Evolutionary conservation across 1,140 invertebrate species (phyloP).

Genomic region (Diabrotica virgifera): DNA sequence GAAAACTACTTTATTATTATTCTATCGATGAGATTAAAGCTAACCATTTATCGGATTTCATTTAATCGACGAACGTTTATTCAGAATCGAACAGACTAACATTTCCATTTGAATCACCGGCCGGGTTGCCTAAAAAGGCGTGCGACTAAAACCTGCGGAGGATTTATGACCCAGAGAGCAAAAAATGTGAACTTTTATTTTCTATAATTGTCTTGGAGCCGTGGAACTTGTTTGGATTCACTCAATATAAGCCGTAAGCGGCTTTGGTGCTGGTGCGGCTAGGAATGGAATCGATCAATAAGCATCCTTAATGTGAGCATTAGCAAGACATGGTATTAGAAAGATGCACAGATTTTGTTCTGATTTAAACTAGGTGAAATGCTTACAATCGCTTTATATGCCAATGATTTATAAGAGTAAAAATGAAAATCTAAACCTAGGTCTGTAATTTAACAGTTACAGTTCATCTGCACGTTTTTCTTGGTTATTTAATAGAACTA

Average conservation of each 20-base stretch:
- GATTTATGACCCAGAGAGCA: background rate
- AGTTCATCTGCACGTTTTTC: too few relatives aligned
- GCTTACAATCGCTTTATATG: too few relatives aligned
- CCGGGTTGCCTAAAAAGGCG: background rate
- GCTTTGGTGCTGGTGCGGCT: background rate
- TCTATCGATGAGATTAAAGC: background rate
- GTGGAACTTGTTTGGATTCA: background rate
- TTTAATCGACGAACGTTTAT: background rate
- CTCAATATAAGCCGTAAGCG: background rate
- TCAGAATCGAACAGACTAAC: background rate
- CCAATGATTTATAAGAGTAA: too few relatives aligned
- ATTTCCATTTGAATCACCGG: background rate
- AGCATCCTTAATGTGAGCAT: background rate
- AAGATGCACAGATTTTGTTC: background rate
- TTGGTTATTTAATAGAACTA: too few relatives aligned
- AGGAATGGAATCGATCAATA: background rate
- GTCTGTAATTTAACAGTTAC: too few relatives aligned
- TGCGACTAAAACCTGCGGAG: background rate
- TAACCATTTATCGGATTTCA: background rate
- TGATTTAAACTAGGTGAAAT: background rate
- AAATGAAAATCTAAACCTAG: too few relatives aligned
- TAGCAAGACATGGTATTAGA: background rate
- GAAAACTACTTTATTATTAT: too few relatives aligned
- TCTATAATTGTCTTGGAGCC: background rate
- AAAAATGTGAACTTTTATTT: conserved; percentile 3